phyloP scores from a whole-genome alignment of 2,888 invertebrate genomes.

The Acheta domesticus region DNA sequence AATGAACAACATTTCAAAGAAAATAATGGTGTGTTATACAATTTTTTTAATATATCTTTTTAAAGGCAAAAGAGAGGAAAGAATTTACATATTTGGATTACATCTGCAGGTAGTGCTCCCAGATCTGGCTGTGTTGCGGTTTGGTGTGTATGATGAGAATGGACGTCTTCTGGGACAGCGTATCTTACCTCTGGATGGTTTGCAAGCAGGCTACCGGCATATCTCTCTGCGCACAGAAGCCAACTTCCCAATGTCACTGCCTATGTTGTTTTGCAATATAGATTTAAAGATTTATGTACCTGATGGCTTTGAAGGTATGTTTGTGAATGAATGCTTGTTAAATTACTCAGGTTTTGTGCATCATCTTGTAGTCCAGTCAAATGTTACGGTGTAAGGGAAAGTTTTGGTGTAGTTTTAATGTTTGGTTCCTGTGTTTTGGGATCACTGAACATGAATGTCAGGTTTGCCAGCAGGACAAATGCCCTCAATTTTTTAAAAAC shows the following conservation, averaged over 20 bases:
- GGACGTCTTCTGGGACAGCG: constrained; percentile 94
- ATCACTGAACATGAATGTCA: too few relatives aligned
- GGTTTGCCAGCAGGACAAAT: too few relatives aligned
- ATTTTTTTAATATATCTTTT: too few relatives aligned
- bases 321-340: not conserved
- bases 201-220: constrained; percentile 97
- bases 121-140: constrained; percentile 92
- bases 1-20: too few relatives aligned
- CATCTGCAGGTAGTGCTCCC: constrained; percentile 86
- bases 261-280: constrained; percentile 98
- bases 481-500: too few relatives aligned
- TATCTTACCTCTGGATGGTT: constrained; percentile 94
- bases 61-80: too few relatives aligned
- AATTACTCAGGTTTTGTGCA: constrained; percentile 23
- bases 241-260: constrained; percentile 97
- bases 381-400: too few relatives aligned
- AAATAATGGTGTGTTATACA: too few relatives aligned
- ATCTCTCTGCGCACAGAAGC: constrained; percentile 97
- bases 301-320: constrained; percentile 89
- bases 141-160: constrained; percentile 98
- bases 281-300: constrained; percentile 99
- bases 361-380: constrained; percentile 21
- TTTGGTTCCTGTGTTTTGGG: too few relatives aligned
- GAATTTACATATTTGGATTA: not conserved
- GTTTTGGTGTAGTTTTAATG: too few relatives aligned